A percentile compares a stretch with the other conserved stretches of the same genome.
Evolutionary conservation across 2,113 vertebrate genomes (phyloP).

Genomic region (Syrmaticus mikado): DNA sequence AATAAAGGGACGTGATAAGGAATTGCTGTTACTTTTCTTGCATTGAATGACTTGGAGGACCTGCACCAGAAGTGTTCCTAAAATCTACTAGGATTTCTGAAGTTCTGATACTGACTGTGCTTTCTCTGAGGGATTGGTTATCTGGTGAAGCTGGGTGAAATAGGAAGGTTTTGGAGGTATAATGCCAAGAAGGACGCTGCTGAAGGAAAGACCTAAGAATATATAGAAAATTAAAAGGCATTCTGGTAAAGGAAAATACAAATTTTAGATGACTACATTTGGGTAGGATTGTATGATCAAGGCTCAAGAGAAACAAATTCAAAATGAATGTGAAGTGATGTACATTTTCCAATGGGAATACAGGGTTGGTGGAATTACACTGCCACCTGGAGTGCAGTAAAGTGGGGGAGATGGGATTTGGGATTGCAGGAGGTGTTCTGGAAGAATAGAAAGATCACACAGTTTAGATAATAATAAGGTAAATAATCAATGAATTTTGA

Average conservation of each 20-base stretch:
- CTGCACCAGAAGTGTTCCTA: not conserved
- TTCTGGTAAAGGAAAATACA: not conserved
- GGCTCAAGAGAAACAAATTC: not conserved
- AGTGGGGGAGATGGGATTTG: not conserved
- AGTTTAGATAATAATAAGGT: not conserved
- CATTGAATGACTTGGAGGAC: not conserved
- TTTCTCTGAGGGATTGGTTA: not conserved
- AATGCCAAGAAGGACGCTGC: not conserved
- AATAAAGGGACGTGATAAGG: not conserved
- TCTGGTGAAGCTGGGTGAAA: not conserved
- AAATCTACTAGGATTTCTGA: not conserved
- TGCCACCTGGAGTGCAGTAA: not conserved
- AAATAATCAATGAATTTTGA: not conserved
- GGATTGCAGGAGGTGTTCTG: not conserved
- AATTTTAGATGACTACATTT: not conserved
- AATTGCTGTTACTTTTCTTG: not conserved
- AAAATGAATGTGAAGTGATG: not conserved
- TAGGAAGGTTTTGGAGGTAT: not conserved
- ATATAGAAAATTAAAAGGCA: not conserved
- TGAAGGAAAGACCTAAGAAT: not conserved
- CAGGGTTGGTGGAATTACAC: not conserved
- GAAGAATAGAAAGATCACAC: accelerated
- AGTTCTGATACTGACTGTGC: not conserved
- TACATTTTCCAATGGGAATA: not conserved
- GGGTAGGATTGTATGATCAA: not conserved